Percentiles rank a stretch among this genome's conserved stretches.
Conservation (phyloP, 2,797 vertebrate species). For the Phaenicophaeus curvirostris region DNA sequence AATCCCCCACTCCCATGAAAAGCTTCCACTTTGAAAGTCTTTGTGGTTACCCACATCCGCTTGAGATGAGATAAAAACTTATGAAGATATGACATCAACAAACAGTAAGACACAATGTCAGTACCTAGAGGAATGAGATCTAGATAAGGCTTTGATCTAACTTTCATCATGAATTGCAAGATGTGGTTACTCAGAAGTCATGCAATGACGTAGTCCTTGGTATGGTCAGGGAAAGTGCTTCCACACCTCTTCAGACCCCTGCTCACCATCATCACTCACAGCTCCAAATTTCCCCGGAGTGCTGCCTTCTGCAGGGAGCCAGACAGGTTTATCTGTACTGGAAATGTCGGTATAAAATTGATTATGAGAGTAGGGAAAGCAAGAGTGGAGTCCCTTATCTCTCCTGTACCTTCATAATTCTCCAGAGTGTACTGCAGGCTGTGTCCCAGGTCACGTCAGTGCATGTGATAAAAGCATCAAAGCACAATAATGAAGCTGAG, state of each 20-base stretch:
- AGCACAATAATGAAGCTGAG: neutral
- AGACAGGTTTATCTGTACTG: neutral
- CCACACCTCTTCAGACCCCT: neutral
- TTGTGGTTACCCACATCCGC: constrained; percentile 36
- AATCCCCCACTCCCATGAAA: neutral
- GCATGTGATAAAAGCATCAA: neutral
- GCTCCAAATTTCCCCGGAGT: neutral
- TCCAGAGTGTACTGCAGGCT: neutral
- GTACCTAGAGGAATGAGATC: neutral
- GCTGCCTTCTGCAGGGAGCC: neutral
- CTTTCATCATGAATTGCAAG: neutral
- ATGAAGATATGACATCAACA: neutral
- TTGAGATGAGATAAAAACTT: neutral
- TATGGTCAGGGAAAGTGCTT: neutral
- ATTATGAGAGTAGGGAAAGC: neutral
- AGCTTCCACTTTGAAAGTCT: constrained; percentile 4
- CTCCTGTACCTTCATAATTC: neutral
- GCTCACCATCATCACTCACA: neutral
- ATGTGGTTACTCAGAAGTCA: neutral
- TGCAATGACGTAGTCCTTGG: neutral
- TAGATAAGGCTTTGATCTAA: neutral
- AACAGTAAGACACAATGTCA: neutral
- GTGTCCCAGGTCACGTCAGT: neutral
- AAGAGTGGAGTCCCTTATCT: neutral
- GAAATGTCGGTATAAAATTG: neutral